phyloP scores from a whole-genome alignment of 1,140 invertebrate species.

The Lepidurus arcticus region DNA sequence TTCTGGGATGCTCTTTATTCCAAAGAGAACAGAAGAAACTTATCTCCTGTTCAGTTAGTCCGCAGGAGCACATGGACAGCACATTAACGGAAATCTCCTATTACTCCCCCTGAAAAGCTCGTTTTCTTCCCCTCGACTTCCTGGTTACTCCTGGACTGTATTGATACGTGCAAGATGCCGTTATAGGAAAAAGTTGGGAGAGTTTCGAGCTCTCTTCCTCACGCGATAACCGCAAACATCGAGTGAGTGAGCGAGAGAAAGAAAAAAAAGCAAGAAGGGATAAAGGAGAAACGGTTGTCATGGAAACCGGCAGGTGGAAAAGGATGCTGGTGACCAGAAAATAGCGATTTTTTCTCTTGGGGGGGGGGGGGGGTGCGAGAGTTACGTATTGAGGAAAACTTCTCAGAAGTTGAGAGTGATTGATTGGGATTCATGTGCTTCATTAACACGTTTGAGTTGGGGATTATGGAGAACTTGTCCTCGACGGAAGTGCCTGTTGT shows the following conservation, averaged over 20 bases:
- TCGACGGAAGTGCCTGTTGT: slow-evolving; percentile 12
- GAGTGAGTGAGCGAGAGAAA: background rate
- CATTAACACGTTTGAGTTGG: background rate
- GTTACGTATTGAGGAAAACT: background rate
- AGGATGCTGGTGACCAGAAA: background rate
- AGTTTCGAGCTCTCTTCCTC: background rate
- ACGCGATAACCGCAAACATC: background rate
- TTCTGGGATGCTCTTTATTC: no score
- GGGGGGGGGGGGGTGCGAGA: background rate
- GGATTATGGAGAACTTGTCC: background rate
- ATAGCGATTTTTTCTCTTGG: background rate
- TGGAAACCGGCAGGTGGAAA: background rate
- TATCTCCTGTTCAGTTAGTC: background rate
- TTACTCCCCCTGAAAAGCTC: slow-evolving; percentile 31
- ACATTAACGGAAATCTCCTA: slow-evolving; percentile 29
- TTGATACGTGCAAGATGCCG: background rate
- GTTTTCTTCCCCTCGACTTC: background rate
- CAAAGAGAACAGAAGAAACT: no score
- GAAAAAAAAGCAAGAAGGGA: background rate
- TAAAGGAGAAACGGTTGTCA: background rate
- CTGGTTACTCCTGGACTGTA: background rate
- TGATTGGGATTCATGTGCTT: slow-evolving; percentile 4
- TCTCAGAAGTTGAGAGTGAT: background rate
- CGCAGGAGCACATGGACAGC: background rate
- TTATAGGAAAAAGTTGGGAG: background rate